Evolutionary conservation across 2,797 vertebrate species (phyloP).

Genomic region (Peromyscus eremicus): DNA sequence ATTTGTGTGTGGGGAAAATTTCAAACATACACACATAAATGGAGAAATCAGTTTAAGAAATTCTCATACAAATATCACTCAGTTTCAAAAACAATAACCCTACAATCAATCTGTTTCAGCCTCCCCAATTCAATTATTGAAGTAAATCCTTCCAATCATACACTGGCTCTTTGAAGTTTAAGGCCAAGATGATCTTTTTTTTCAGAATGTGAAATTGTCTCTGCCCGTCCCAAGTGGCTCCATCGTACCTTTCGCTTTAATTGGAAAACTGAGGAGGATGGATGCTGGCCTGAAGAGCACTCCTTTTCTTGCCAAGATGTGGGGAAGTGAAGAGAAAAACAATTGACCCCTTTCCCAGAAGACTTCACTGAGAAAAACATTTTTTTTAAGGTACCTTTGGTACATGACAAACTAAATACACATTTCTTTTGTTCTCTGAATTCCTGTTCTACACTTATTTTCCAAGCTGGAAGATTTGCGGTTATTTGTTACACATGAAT

Average conservation of each 20-base stretch:
- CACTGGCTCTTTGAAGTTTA: slow-evolving; percentile 58
- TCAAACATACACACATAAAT: slow-evolving; percentile 34
- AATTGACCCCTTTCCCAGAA: slow-evolving; percentile 56
- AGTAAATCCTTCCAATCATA: background rate
- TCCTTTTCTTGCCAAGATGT: slow-evolving; percentile 41
- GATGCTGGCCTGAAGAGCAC: background rate
- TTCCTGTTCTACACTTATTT: slow-evolving; percentile 51
- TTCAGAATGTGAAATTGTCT: slow-evolving; percentile 42
- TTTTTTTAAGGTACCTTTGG: slow-evolving; percentile 24
- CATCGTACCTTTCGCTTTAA: slow-evolving; percentile 60
- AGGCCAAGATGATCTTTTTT: slow-evolving; percentile 50
- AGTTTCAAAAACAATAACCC: slow-evolving; percentile 31
- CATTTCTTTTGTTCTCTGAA: slow-evolving; percentile 65
- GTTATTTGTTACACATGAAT: slow-evolving; percentile 42
- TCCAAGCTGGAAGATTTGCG: slow-evolving; percentile 42
- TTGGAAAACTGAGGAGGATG: slow-evolving; percentile 2
- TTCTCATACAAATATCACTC: background rate
- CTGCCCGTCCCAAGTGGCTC: background rate
- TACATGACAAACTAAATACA: slow-evolving; percentile 61
- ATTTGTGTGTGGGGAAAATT: slow-evolving; percentile 24
- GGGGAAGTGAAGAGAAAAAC: slow-evolving; percentile 50
- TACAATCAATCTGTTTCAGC: background rate
- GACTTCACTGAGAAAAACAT: slow-evolving; percentile 62
- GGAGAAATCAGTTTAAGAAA: slow-evolving; percentile 19
- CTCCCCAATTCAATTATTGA: background rate